Evolutionary conservation across 2,797 vertebrate genomes (phyloP).

Genomic region (Huso huso): DNA sequence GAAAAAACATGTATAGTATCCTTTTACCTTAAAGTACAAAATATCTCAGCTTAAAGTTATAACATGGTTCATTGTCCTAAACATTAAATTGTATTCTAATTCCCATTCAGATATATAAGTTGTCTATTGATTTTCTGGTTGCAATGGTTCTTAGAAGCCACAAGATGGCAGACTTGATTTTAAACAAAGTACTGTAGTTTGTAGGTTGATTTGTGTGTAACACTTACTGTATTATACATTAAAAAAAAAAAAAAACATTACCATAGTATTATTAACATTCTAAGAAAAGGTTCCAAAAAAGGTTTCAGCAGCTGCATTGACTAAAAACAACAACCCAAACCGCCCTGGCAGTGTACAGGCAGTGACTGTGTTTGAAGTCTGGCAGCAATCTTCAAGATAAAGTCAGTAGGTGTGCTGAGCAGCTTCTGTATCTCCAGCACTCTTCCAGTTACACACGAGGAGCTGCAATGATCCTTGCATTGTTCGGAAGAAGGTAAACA

Average conservation of each 20-base stretch:
- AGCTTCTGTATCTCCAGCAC: slow-evolving; percentile 57
- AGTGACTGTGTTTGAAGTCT: slow-evolving; percentile 7
- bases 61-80: no score
- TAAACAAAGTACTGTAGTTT: neutral
- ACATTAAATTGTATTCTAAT: no score
- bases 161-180: neutral
- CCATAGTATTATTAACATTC: slow-evolving; percentile 27
- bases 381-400: slow-evolving; percentile 36
- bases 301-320: slow-evolving; percentile 43
- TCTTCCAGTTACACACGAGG: slow-evolving; percentile 42
- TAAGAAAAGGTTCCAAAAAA: slow-evolving; percentile 34
- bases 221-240: neutral
- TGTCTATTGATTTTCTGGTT: neutral
- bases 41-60: no score
- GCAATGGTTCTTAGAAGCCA: neutral
- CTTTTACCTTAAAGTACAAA: no score
- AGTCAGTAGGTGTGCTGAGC: slow-evolving; percentile 67
- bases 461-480: slow-evolving; percentile 41
- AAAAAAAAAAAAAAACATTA: slow-evolving; percentile 41
- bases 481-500: slow-evolving; percentile 57
- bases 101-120: no score
- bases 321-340: slow-evolving; percentile 23
- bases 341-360: slow-evolving; percentile 6
- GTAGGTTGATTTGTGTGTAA: neutral
- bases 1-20: no score